Evolutionary conservation across 2,888 invertebrate genomes (phyloP), one percentile per base, ranked within the genome.

Genomic region (Ceratothoa steindachneri): DNA sequence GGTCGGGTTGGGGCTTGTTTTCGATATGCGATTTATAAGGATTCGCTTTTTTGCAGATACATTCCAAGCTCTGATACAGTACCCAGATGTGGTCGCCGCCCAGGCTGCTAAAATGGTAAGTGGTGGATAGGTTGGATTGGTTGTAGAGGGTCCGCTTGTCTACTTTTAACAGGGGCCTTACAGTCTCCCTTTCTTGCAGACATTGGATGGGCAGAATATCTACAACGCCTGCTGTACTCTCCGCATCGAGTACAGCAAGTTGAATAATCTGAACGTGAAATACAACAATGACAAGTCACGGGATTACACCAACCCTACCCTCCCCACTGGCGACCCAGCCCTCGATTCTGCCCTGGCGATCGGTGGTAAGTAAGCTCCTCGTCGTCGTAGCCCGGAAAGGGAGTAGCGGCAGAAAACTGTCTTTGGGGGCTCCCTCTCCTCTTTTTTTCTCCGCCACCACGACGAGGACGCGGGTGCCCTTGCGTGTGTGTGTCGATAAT

Each of bases 211-310:
- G 64, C 98, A 99, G 87, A 97, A 98, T 86, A 97, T 98, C 84
- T 99, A 98, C 90, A 98, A 97, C 86, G 96, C 97, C 77, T 99
- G 99, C 88, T 98, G 98, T 88, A 98, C 97, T 73, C 89, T 99
- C 83, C 92, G 97, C 85, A 98, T 99, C 85, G 98, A 99, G 87
- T 99, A 97, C 88, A 97, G 97, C 82, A 99, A 99, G 87, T 90
- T 99, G 90, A 92, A 94, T 82, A 95, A 94, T 82, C 89, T 99
- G 83, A 98, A 98, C 87, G 98, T 99, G 82, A 97, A 97, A 86
- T 99, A 97, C 88, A 99, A 99, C 89, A 99, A 99, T 87, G 99
- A 99, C 88, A 99, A 99, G 87, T 97, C 96, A 79, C 89, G 98
- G 78, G 99, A 99, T 87, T 99, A 97, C 88, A 99, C 98, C 82